These are phyloP conservation scores for Crypturellus tataupa DNA, from an alignment of 2,797 vertebrate genomes.

Conservation along the genomic window DNA sequence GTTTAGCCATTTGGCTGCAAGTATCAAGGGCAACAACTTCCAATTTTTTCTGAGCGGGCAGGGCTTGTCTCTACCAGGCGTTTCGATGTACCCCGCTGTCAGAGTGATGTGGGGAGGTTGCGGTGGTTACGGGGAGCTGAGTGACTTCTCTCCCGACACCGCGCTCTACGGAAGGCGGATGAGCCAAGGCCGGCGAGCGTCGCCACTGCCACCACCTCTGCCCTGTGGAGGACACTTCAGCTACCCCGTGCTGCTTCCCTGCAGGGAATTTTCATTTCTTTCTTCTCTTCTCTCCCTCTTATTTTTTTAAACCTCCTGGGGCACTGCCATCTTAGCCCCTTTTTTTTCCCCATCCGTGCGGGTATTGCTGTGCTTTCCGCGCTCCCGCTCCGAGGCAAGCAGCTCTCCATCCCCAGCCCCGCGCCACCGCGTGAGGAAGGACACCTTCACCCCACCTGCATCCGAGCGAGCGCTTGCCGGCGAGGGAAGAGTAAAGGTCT, in stretches of 20 bases:
- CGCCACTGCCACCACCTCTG: neutral
- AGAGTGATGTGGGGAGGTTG: neutral
- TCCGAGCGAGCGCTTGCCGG: constrained; percentile 48
- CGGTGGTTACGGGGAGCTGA: neutral
- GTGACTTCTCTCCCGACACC: neutral
- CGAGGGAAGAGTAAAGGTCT: constrained; percentile 60
- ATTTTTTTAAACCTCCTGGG: neutral
- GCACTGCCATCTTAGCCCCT: neutral
- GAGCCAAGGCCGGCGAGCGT: neutral
- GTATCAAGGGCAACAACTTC: neutral
- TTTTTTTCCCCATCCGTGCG: neutral
- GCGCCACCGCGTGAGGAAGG: neutral
- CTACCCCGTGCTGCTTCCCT: neutral
- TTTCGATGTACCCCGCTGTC: neutral
- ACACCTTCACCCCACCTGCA: constrained; percentile 56
- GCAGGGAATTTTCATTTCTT: neutral
- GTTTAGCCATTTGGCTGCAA: neutral
- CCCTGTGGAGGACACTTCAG: neutral
- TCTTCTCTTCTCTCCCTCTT: neutral
- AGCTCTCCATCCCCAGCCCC: neutral
- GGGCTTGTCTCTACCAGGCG: neutral
- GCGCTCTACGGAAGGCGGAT: neutral
- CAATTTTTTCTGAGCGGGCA: neutral
- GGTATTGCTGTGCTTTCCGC: neutral
- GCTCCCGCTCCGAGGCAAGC: neutral